Base-by-base conservation (phyloP, 2,113 vertebrate genomes). In the Beaufortia kweichowensis region DNA sequence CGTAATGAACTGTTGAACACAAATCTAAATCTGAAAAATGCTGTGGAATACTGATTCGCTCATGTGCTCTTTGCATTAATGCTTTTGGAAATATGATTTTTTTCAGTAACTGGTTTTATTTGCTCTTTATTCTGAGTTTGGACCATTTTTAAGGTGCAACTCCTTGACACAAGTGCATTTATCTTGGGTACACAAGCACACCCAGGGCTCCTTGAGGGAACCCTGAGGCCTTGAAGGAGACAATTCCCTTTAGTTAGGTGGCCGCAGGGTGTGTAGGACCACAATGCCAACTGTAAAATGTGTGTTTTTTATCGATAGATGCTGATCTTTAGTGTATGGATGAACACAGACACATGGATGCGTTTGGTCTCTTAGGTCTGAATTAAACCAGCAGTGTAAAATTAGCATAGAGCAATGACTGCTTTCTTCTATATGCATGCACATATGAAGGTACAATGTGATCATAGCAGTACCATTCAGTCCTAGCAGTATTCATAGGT, bases 131-230 rank as follows among this genome's bases (percentile, higher is more conserved):
- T 50, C 24, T 39, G 11, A 62, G 80, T 79, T 80, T 71, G 78
- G 78, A 83, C 78, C 73, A 64, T 77, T 79, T 77, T 86, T 87
- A 85, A 86, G 83, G 83, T 84, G 84, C 84, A 86, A 67, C 67
- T 86, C 57, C 73, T 66, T 77, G 65, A 84, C 81, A 84, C 84
- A 76, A 71, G 75, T 82, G 75, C 80, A 84, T 89, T 89, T 88
- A 87, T 89, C 72, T 88, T 23, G 61, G 82, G 77, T 85, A 84
- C 89, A 88, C 77, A 84, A n/a, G 86, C 81, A 88, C 78, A 85
- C 85, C 81, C 78, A 68, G 82, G 86, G 87, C 81, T 87, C 87
- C 91, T 92, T 83, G 35, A 87, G 90, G 91, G 85, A 74, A 87
- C 85, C 91, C 91, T 80, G 83, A 70, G 88, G 89, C 89, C 86